Percentiles rank a stretch among this genome's conserved stretches.
Evolutionary conservation across 2,888 invertebrate genomes (phyloP).

Genomic region (Argyra leucocephala): DNA sequence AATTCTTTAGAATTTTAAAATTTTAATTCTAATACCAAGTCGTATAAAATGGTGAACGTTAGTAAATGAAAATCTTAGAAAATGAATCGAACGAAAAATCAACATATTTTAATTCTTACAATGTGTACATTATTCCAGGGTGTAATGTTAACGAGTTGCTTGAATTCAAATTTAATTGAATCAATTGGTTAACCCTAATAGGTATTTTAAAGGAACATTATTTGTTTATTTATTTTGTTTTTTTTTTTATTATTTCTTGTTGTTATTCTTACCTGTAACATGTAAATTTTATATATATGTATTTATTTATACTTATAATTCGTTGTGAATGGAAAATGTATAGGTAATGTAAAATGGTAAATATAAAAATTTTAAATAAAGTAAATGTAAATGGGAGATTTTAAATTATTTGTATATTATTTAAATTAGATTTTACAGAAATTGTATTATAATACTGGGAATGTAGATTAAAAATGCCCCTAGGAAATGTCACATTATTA

Average conservation of each 20-base stretch:
- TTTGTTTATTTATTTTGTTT: neutral
- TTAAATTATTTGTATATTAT: neutral
- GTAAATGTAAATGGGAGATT: no score
- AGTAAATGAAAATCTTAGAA: no score
- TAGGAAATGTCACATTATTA: neutral
- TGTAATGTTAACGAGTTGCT: neutral
- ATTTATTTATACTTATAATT: neutral
- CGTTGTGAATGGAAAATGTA: no score
- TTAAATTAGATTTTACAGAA: neutral
- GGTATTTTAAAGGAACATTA: neutral
- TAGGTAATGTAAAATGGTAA: no score
- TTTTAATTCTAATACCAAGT: neutral
- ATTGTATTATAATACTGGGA: neutral
- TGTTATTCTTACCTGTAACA: neutral
- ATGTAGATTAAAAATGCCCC: neutral
- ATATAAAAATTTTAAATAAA: no score
- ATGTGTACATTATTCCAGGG: neutral
- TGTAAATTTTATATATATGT: neutral
- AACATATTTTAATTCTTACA: no score
- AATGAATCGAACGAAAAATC: no score
- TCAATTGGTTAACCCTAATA: slow-evolving; percentile 3
- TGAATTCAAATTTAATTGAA: neutral
- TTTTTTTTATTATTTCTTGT: neutral
- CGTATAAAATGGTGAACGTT: no score
- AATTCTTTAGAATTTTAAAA: neutral